Evolutionary conservation across 2,113 vertebrate species (phyloP).

Genomic region (Protobothrops mucrosquamatus): DNA sequence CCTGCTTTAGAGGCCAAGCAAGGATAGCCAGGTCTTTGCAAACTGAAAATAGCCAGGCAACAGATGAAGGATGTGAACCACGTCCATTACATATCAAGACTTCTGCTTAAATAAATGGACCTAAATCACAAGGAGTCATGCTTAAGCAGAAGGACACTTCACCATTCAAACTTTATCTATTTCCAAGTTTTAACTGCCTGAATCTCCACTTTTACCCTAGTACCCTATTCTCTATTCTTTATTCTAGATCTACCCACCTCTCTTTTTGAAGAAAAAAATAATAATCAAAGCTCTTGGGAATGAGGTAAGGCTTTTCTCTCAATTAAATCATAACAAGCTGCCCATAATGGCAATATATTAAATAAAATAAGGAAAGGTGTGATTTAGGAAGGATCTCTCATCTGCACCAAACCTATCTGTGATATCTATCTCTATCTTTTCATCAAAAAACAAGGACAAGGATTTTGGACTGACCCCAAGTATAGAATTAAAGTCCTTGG

Average conservation of each 20-base stretch:
- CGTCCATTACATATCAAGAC: not conserved
- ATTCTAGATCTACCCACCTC: not conserved
- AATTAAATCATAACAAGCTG: not conserved
- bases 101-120: not conserved
- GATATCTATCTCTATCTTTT: not conserved
- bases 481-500: not conserved
- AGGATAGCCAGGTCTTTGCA: not conserved
- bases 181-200: not conserved
- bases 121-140: not conserved
- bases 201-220: not conserved
- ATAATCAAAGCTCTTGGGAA: not conserved
- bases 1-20: not conserved
- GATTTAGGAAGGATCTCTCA: not conserved
- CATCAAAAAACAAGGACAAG: not conserved
- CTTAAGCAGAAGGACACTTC: not conserved
- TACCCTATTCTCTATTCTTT: not conserved
- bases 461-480: not conserved
- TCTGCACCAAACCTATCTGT: not conserved
- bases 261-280: not conserved
- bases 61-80: not conserved
- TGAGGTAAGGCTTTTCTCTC: not conserved
- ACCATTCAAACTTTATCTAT: not conserved
- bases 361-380: not conserved
- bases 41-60: not conserved
- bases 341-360: not conserved